Evolutionary conservation across 2,888 invertebrate genomes (phyloP), one percentile per base, ranked within the genome.

Genomic region (Ennomos fuscantarius): DNA sequence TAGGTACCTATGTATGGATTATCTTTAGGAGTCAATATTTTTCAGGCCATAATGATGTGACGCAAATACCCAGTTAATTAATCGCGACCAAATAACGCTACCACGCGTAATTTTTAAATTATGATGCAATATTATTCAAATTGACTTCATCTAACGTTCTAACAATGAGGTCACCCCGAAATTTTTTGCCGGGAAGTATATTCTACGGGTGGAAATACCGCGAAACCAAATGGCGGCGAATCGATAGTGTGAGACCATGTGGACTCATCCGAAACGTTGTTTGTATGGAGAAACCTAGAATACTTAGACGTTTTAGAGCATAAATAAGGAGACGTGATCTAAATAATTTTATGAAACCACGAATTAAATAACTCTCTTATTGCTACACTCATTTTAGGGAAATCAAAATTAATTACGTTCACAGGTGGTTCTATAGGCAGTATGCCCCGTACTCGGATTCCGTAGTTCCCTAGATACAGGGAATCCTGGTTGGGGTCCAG

Each of bases 171-270:
- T 40, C 52, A 41, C n/a, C 34, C 8, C 24, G 36, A 32, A 24
- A 43, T 34, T 31, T 0, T 11, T 12, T 34, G 0, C 11, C 9
- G 31, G 11, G 12, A 15, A 31, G 44, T 34, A n/a, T 9, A 48
- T 36, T 42, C 39, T 33, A 37, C n/a, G 13, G 8, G 9, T 32
- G 40, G 10, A 34, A 8, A 35, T 68, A 74, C 65, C 78, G 78
- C 72, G 72, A 76, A 79, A 76, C 52, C 65, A 72, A 80, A 85
- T 83, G 82, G 82, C 84, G 84, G 72, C 77, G 66, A 84, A 89
- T 89, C 89, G 72, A 89, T 89, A 87, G 65, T 57, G 58, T 47
- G 55, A 46, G 62, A 68, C 78, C 81, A 83, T 83, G 81, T 83
- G 82, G 71, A 63, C 54, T 55, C 32, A 48, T 54, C 42, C 13